Conservation (phyloP, 2,113 vertebrate species). For the Cranoglanis bouderius region DNA sequence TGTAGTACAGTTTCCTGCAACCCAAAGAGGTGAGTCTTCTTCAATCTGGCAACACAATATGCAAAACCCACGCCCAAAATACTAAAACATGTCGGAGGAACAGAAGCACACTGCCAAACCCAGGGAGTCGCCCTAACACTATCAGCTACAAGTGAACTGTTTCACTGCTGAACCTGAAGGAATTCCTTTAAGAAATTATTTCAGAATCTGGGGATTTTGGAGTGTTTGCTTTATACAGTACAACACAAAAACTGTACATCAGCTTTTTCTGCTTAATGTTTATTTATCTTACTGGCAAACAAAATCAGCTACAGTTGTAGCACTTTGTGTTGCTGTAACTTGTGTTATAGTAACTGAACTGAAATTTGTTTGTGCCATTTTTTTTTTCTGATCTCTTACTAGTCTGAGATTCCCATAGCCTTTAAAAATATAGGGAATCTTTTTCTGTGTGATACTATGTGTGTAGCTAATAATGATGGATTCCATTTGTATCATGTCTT, state of each 20-base stretch:
- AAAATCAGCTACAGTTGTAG: neutral
- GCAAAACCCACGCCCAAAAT: neutral
- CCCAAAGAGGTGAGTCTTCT: rapidly evolving
- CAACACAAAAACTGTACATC: neutral
- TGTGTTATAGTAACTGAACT: neutral
- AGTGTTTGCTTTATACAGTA: neutral
- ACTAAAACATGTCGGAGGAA: neutral
- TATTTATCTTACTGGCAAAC: neutral
- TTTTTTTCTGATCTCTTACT: too few species aligned
- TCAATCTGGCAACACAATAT: conserved; percentile 13
- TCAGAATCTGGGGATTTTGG: neutral
- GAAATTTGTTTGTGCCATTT: neutral
- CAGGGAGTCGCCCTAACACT: neutral
- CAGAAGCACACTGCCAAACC: neutral
- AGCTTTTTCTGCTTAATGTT: neutral
- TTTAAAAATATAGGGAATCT: too few species aligned
- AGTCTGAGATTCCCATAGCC: too few species aligned
- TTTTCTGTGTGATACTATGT: too few species aligned
- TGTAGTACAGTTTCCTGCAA: neutral
- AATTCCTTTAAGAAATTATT: neutral
- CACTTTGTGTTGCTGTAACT: neutral
- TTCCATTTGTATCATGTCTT: too few species aligned
- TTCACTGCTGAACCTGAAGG: neutral
- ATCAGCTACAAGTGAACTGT: neutral
- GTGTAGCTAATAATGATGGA: too few species aligned